These are phyloP conservation scores for Chiroxiphia lanceolata DNA, from an alignment of 2,797 vertebrate genomes.

Conservation along the genomic window DNA sequence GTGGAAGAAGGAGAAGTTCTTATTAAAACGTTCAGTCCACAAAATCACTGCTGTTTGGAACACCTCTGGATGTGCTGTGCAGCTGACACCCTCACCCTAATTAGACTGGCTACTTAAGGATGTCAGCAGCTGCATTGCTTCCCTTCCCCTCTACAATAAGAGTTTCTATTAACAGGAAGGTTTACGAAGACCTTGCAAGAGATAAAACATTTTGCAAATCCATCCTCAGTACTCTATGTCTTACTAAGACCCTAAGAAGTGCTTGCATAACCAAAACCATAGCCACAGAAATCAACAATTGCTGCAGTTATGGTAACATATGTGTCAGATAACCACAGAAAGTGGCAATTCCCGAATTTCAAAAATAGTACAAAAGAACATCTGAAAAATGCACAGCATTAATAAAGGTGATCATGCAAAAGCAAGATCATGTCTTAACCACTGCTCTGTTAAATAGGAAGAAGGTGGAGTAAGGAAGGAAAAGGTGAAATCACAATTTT, in stretches of 20 bases:
- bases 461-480: not conserved
- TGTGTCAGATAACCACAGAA: accelerated
- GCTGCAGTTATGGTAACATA: not conserved
- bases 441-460: not conserved
- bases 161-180: not conserved
- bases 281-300: not conserved
- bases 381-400: not conserved
- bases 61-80: not conserved
- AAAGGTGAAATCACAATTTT: not conserved
- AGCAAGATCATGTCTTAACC: not conserved
- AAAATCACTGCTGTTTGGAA: not conserved
- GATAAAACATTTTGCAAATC: not conserved
- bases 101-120: not conserved
- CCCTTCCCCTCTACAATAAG: not conserved
- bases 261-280: not conserved
- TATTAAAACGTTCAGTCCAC: not conserved
- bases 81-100: not conserved
- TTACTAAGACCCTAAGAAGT: not conserved
- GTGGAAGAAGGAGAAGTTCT: not conserved
- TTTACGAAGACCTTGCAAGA: not conserved
- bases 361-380: not conserved
- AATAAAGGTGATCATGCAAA: not conserved
- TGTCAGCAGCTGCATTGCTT: not conserved
- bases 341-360: not conserved
- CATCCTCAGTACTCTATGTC: not conserved